Conservation (phyloP, 2,888 invertebrate species). For the Stictocephala bisonia region DNA sequence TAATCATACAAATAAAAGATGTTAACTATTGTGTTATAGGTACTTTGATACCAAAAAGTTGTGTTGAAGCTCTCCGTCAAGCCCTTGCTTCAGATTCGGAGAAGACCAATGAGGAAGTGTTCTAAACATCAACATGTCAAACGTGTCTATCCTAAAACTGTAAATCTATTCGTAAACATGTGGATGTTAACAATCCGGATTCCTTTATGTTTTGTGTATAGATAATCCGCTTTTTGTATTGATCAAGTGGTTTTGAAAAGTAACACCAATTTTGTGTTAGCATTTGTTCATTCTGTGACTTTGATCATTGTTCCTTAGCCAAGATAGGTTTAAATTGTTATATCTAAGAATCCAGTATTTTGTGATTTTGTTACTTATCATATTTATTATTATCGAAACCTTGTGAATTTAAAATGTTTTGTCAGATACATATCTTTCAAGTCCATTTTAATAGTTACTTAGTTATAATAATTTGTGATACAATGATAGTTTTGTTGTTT, state of each 20-base stretch:
- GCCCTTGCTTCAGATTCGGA: slow-evolving; percentile 86
- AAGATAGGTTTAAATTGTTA: slow-evolving; percentile 27
- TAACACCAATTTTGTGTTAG: slow-evolving; percentile 38
- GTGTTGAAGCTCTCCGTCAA: slow-evolving; percentile 81
- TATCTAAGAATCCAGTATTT: slow-evolving; percentile 29
- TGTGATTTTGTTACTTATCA: slow-evolving; percentile 18
- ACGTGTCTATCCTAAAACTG: not conserved
- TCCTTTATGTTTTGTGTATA: slow-evolving; percentile 34
- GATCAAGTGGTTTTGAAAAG: slow-evolving; percentile 31
- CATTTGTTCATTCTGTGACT: slow-evolving; percentile 31
- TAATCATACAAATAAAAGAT: no score
- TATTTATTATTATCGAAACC: slow-evolving; percentile 10
- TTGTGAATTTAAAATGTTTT: slow-evolving; percentile 3
- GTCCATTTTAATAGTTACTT: slow-evolving; percentile 4
- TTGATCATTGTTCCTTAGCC: slow-evolving; percentile 29
- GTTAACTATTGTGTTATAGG: slow-evolving; percentile 66
- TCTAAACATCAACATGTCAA: slow-evolving; percentile 24
- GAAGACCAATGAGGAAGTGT: slow-evolving; percentile 73
- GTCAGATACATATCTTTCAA: not conserved
- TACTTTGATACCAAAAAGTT: slow-evolving; percentile 90
- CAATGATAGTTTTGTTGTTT: not conserved
- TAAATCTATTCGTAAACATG: not conserved
- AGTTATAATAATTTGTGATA: not conserved
- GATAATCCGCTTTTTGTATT: slow-evolving; percentile 16
- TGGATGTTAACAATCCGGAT: slow-evolving; percentile 20